These are phyloP conservation scores for Protobothrops mucrosquamatus DNA, from an alignment of 2,113 vertebrate genomes.

Conservation along the genomic window DNA sequence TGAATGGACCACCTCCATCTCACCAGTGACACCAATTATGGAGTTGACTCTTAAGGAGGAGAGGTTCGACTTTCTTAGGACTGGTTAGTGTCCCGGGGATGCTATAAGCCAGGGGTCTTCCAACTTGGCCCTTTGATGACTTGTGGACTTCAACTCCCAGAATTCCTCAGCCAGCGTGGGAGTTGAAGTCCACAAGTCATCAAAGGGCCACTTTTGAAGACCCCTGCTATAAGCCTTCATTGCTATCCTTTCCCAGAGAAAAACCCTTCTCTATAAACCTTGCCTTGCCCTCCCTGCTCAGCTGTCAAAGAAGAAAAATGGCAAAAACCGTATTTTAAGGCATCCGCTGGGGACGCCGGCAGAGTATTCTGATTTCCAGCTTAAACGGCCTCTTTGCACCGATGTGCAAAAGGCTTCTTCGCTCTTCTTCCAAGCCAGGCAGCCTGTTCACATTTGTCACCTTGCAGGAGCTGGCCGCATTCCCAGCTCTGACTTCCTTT, in stretches of 20 bases:
- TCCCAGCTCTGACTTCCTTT: background rate
- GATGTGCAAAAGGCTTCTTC: background rate
- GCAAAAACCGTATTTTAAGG: background rate
- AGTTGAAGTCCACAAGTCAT: too few species aligned
- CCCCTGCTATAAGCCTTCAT: background rate
- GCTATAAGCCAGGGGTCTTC: background rate
- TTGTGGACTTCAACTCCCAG: too few species aligned
- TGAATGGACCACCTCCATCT: background rate
- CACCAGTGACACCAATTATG: background rate
- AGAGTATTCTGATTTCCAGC: slow-evolving; percentile 33
- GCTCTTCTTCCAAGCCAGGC: slow-evolving; percentile 42
- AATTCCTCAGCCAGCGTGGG: too few species aligned
- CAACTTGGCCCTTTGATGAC: too few species aligned
- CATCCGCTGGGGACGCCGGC: background rate
- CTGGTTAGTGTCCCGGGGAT: background rate
- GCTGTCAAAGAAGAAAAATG: background rate
- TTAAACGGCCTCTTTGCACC: background rate
- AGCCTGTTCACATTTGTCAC: slow-evolving; percentile 31
- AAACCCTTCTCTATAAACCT: background rate
- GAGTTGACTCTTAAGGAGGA: background rate
- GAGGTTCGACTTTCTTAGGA: background rate
- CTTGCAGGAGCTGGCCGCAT: slow-evolving; percentile 16
- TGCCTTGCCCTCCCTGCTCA: background rate
- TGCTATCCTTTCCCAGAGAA: background rate
- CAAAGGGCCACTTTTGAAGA: too few species aligned